Conservation (phyloP, 2,888 invertebrate species). For the Agapetus fuscipes region DNA sequence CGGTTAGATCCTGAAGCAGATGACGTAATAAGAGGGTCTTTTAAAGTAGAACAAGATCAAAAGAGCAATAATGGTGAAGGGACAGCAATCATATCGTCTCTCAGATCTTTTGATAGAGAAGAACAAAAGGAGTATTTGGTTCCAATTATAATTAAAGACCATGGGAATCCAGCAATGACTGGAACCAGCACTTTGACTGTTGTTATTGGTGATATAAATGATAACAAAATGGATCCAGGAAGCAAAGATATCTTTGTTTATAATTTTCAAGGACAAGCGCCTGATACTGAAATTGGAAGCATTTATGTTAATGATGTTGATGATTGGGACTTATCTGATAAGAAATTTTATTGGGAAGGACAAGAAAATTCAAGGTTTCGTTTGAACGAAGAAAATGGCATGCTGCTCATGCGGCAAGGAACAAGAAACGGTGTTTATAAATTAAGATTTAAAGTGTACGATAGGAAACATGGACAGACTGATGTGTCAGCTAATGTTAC, state of each 20-base stretch:
- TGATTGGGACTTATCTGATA: conserved; percentile 80
- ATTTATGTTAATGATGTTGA: conserved; percentile 77
- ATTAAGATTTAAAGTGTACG: conserved; percentile 55
- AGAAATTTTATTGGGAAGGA: conserved; percentile 67
- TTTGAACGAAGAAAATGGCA: conserved; percentile 63
- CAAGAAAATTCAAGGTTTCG: conserved; percentile 56
- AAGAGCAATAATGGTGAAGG: conserved; percentile 72
- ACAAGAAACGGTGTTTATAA: conserved; percentile 58
- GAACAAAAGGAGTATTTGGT: conserved; percentile 69
- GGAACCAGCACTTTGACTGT: conserved; percentile 71
- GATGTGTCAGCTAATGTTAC: conserved; percentile 69
- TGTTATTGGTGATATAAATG: conserved; percentile 78
- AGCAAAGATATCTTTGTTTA: conserved; percentile 75
- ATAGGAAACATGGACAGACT: conserved; percentile 63
- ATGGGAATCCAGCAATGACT: conserved; percentile 65
- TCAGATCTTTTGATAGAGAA: conserved; percentile 66
- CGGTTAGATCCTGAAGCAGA: conserved; percentile 38
- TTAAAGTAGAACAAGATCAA: conserved; percentile 71
- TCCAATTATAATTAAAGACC: conserved; percentile 74
- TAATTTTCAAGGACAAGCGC: conserved; percentile 64
- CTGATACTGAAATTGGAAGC: conserved; percentile 61
- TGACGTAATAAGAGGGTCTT: conserved; percentile 48
- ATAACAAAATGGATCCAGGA: conserved; percentile 77
- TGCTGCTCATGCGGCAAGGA: conserved; percentile 69
- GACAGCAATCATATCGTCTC: conserved; percentile 67